Evolutionary conservation across 2,888 invertebrate species (phyloP), one percentile per base, ranked within the genome.

Genomic region (Cosmia trapezina): DNA sequence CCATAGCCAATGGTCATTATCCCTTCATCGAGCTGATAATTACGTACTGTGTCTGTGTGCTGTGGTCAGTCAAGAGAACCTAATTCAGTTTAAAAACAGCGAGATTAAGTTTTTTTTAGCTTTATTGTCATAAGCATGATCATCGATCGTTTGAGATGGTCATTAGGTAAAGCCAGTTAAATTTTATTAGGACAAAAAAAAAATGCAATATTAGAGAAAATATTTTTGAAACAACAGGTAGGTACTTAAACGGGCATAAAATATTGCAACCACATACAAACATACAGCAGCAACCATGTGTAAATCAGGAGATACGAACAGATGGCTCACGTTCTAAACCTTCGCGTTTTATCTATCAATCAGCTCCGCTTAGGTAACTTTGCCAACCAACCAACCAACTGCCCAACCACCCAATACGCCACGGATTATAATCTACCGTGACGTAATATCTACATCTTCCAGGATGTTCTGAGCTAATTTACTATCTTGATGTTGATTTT

Each of bases 341-440:
- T 84, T 84, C 82, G 76, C 61, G 81, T 70, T 45, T 66, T 76
- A 76, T 81, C 84, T 68, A 84, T 84, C 77, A 76, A 84, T 81
- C 85, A 76, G 61, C 64, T 65, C 28, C 70, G 85, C 61, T 81
- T 76, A 84, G 56, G 82, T 49, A 81, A 84, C 45, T 80, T n/a
- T n/a, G n/a, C n/a, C n/a, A n/a, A n/a, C n/a, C n/a, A n/a, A n/a
- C 28, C 28, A 37, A 14, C 14, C 60, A 22, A 22, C 43, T 57
- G 61, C 57, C 62, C 41, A 75, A 54, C 43, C 51, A 49, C 22
- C 45, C 22, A 59, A 51, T 51, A 64, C 62, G 49, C 63, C 49
- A 51, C 63, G 57, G 70, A 61, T 22, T 28, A 57, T 43, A 53
- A 74, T 60, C 59, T 64, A 49, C 33, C 51, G 28, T 68, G 53